These are phyloP conservation scores for Neopipo cinnamomea DNA, from an alignment of 2,113 vertebrate genomes.

Conservation along the genomic window DNA sequence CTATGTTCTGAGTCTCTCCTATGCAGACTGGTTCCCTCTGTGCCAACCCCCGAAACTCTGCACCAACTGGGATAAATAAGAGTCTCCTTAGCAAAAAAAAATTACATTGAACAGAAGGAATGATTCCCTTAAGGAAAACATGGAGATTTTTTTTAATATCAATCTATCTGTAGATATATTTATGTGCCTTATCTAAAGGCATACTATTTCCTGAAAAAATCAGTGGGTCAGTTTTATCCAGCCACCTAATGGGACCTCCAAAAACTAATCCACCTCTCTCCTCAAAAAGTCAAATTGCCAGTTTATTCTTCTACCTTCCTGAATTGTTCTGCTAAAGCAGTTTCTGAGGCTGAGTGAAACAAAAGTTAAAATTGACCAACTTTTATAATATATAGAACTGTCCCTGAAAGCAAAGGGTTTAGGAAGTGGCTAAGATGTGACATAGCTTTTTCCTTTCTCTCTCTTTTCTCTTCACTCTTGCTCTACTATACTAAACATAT, in stretches of 20 bases:
- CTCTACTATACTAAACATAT: neutral
- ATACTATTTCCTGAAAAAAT: neutral
- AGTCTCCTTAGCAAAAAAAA: neutral
- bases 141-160: neutral
- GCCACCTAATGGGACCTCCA: neutral
- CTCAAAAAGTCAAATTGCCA: neutral
- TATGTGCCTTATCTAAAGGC: neutral
- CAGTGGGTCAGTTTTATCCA: neutral
- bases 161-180: neutral
- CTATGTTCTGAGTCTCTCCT: neutral
- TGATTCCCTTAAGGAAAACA: neutral
- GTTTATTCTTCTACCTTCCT: neutral
- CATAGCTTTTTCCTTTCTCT: neutral
- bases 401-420: neutral
- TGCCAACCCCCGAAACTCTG: neutral
- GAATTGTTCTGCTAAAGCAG: neutral
- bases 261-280: neutral
- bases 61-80: neutral
- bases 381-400: neutral
- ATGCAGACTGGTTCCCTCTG: neutral
- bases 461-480: neutral
- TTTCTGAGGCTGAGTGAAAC: neutral
- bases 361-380: neutral
- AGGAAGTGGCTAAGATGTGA: neutral
- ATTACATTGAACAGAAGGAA: neutral